Conservation (phyloP, 2,797 vertebrate genomes). For the Microchirus variegatus region DNA sequence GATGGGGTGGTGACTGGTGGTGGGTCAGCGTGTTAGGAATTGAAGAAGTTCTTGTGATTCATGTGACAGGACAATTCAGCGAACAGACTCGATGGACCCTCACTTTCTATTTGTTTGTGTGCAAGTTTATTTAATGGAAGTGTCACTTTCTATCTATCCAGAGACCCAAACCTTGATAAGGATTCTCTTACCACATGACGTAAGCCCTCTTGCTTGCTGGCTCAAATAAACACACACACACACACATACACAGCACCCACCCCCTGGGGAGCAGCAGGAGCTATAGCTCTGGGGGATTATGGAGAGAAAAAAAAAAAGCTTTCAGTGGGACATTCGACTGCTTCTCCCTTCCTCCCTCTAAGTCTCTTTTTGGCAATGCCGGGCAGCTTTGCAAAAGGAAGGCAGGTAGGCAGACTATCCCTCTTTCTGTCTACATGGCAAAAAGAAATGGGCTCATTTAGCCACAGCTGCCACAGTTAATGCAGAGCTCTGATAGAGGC, state of each 20-base stretch:
- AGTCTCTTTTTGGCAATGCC: constrained; percentile 79
- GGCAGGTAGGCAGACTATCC: constrained; percentile 70
- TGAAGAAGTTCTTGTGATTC: no score
- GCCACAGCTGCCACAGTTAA: constrained; percentile 77
- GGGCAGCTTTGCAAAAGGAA: constrained; percentile 74
- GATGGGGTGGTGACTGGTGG: constrained; percentile 46
- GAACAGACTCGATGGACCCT: constrained; percentile 19
- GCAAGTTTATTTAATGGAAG: constrained; percentile 41
- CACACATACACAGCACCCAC: constrained; percentile 47
- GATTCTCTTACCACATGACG: constrained; percentile 24
- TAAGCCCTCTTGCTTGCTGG: constrained; percentile 53
- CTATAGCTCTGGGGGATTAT: constrained; percentile 81
- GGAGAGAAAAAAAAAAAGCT: constrained; percentile 67
- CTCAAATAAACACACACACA: constrained; percentile 56
- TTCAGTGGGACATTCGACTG: constrained; percentile 76
- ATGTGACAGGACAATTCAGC: no score
- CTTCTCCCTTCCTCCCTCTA: constrained; percentile 77
- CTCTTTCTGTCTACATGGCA: constrained; percentile 77
- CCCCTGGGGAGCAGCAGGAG: constrained; percentile 80
- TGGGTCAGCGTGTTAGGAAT: no score
- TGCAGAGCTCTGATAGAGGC: constrained; percentile 72
- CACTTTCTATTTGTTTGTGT: constrained; percentile 29
- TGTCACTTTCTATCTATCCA: constrained; percentile 32
- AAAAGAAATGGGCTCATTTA: constrained; percentile 79
- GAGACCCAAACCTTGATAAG: no score